Percentiles rank a stretch among this genome's conserved stretches.
phyloP scores from a whole-genome alignment of 2,888 invertebrate genomes.

The Xestia ashworthii region DNA sequence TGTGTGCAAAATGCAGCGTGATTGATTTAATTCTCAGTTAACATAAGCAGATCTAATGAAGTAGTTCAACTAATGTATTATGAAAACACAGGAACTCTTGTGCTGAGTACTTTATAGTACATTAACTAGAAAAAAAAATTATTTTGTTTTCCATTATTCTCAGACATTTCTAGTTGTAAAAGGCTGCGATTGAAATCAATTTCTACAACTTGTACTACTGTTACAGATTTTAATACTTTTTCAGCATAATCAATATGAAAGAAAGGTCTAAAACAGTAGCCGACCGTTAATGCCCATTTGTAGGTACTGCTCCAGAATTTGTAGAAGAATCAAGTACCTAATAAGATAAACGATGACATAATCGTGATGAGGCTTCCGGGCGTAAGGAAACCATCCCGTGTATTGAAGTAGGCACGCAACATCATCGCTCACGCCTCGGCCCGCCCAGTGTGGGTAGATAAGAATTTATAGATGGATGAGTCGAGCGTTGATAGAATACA shows the following conservation, averaged over 20 bases:
- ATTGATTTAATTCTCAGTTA: conserved; percentile 71
- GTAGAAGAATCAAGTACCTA: conserved; percentile 36
- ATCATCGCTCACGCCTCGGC: conserved; percentile 84
- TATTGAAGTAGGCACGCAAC: conserved; percentile 79
- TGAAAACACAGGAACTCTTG: conserved; percentile 47
- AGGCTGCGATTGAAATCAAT: background rate
- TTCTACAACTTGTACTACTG: background rate
- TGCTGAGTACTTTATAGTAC: background rate
- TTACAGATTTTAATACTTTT: background rate
- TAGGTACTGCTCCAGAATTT: conserved; percentile 17
- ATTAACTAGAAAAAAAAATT: background rate
- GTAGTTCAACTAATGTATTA: conserved; percentile 58
- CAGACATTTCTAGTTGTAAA: conserved; percentile 16
- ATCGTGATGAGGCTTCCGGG: conserved; percentile 59
- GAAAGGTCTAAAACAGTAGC: background rate
- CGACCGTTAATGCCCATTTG: conserved; percentile 9
- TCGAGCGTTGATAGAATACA: conserved; percentile 85
- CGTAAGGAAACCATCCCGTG: conserved; percentile 67
- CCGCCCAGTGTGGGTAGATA: conserved; percentile 82
- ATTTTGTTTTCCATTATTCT: background rate
- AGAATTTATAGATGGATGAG: conserved; percentile 87
- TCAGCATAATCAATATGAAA: background rate
- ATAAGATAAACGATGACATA: conserved; percentile 65
- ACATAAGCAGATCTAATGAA: conserved; percentile 70
- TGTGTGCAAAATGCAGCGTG: conserved; percentile 67